Percentiles rank a stretch among this genome's conserved stretches.
Evolutionary conservation across 2,113 vertebrate genomes (phyloP).

Genomic region (Gymnorhina tibicen): DNA sequence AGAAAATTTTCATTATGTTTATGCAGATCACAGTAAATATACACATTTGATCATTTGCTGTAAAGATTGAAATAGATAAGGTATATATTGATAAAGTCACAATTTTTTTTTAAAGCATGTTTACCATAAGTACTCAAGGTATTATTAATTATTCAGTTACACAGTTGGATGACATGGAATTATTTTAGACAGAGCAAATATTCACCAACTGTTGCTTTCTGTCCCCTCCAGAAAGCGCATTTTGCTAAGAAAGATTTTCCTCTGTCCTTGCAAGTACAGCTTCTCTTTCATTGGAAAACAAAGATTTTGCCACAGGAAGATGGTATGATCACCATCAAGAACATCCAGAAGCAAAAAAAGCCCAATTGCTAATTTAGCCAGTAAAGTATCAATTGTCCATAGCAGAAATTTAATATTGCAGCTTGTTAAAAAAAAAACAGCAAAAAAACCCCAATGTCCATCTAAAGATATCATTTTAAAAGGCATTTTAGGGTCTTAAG

Average conservation of each 20-base stretch:
- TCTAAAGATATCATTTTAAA: neutral
- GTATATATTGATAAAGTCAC: neutral
- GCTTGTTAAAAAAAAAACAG: neutral
- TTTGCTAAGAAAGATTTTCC: neutral
- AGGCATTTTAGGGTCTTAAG: rapidly evolving
- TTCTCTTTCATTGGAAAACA: neutral
- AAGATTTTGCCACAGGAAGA: neutral
- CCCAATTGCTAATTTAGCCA: neutral
- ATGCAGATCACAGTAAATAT: neutral
- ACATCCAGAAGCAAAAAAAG: neutral
- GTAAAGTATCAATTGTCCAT: neutral
- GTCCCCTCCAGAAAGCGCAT: neutral
- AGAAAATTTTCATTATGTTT: neutral
- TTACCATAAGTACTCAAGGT: neutral
- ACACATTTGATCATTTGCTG: neutral
- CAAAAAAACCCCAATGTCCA: neutral
- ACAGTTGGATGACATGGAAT: rapidly evolving
- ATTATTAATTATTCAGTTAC: neutral
- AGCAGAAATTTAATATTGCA: neutral
- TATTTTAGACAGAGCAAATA: neutral
- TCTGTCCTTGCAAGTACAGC: neutral
- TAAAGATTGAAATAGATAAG: neutral
- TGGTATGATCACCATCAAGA: neutral
- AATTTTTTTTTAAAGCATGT: neutral
- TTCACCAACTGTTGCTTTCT: neutral